A percentile compares a stretch with the other conserved stretches of the same genome.
These are phyloP conservation scores for Avahi laniger DNA, from an alignment of 2,797 vertebrate genomes.

Conservation along the genomic window DNA sequence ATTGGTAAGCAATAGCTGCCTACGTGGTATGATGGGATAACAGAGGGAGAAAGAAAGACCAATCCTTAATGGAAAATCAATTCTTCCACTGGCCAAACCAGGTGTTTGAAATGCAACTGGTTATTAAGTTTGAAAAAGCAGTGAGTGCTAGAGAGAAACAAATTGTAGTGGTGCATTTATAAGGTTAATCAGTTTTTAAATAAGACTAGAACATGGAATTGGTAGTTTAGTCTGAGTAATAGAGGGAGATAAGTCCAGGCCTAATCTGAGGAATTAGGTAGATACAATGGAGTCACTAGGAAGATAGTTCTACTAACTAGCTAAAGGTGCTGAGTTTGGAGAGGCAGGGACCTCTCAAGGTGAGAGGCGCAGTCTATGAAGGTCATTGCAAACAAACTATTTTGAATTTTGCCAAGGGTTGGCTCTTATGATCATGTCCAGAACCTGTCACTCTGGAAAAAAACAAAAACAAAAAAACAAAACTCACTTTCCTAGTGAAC, in stretches of 20 bases:
- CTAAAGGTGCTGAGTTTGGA: neutral
- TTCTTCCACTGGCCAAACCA: neutral
- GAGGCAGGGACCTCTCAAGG: neutral
- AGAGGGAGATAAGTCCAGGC: neutral
- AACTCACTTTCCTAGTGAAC: neutral
- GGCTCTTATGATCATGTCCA: neutral
- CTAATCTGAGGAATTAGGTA: neutral
- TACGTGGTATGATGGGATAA: neutral
- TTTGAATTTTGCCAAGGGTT: neutral
- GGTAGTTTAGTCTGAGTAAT: neutral
- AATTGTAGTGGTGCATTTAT: neutral
- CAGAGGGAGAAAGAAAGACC: neutral
- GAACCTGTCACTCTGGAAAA: neutral
- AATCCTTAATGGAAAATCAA: neutral
- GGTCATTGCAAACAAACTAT: neutral
- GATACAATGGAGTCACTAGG: neutral
- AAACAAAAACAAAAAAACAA: neutral
- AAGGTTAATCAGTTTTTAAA: neutral
- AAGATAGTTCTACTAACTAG: neutral
- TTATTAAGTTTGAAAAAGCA: constrained; percentile 26
- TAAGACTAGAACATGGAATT: neutral
- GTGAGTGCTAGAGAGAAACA: neutral
- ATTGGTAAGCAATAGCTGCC: neutral
- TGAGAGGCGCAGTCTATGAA: neutral
- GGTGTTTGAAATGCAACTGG: neutral